Evolutionary conservation across 2,113 vertebrate species (phyloP).

Genomic region (Colistium nudipinnis): DNA sequence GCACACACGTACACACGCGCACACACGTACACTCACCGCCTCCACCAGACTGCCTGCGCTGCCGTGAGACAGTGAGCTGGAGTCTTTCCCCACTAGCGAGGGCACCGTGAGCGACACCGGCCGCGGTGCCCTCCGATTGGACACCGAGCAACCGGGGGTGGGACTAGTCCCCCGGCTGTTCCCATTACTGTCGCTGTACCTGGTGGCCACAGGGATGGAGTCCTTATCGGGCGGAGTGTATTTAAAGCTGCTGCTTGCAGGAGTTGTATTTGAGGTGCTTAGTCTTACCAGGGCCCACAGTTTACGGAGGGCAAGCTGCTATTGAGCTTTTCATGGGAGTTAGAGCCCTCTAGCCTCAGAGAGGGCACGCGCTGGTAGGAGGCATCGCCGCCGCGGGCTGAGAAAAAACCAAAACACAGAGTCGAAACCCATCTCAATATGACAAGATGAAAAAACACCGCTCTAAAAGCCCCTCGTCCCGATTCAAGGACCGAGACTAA

Average conservation of each 20-base stretch:
- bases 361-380: constrained; percentile 84
- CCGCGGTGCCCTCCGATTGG: constrained; percentile 80
- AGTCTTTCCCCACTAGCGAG: constrained; percentile 80
- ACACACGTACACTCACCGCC: constrained; percentile 96
- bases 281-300: constrained; percentile 82
- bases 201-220: constrained; percentile 41
- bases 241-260: background rate
- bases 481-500: background rate
- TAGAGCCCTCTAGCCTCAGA: constrained; percentile 85
- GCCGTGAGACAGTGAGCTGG: constrained; percentile 87
- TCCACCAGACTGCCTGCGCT: constrained; percentile 97
- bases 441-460: background rate
- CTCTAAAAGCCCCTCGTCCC: background rate
- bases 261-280: background rate
- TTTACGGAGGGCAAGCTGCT: constrained; percentile 95
- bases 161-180: constrained; percentile 70
- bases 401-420: background rate
- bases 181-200: constrained; percentile 82
- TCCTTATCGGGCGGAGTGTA: background rate
- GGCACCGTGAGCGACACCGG: constrained; percentile 93
- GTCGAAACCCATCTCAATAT: background rate
- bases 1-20: too few relatives aligned
- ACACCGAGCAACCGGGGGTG: constrained; percentile 40
- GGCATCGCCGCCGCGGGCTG: constrained; percentile 77
- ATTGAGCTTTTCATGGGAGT: constrained; percentile 94